Percentiles rank a stretch among this genome's conserved stretches.
These are phyloP conservation scores for Phataginus tetradactyla DNA, from an alignment of 2,797 vertebrate species.

Conservation along the genomic window DNA sequence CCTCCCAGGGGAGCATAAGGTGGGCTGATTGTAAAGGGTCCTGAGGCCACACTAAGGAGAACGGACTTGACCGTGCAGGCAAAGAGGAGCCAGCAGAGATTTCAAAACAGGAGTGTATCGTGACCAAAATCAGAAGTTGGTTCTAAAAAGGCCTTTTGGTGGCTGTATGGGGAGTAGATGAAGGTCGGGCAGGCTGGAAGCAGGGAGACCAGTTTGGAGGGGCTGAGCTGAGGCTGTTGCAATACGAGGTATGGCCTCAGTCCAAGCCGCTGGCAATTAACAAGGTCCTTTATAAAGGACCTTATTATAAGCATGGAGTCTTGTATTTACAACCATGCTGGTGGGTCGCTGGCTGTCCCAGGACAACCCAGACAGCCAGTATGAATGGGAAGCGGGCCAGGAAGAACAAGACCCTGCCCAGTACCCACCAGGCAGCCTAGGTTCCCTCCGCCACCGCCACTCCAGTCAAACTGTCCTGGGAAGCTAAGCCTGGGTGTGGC, in stretches of 20 bases:
- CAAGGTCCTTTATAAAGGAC: background rate
- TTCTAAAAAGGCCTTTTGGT: background rate
- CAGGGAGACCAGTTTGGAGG: background rate
- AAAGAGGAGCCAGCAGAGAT: background rate
- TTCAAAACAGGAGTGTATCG: background rate
- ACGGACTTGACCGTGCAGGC: background rate
- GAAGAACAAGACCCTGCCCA: accelerated
- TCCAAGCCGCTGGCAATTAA: background rate
- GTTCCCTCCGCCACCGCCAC: background rate
- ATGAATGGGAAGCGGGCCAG: accelerated
- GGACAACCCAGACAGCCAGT: accelerated
- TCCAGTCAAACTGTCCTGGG: background rate
- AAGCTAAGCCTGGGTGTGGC: background rate
- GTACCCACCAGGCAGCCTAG: accelerated
- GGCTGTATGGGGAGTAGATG: accelerated
- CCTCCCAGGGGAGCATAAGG: background rate
- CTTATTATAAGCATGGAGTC: background rate
- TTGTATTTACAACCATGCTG: background rate
- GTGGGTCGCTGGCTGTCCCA: background rate
- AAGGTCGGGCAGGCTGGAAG: background rate
- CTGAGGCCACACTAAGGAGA: background rate
- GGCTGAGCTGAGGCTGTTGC: accelerated
- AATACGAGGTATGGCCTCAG: accelerated
- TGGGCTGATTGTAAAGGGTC: accelerated
- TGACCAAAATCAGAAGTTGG: background rate